Evolutionary conservation across 2,113 vertebrate genomes (phyloP).

Genomic region (Colaptes auratus): DNA sequence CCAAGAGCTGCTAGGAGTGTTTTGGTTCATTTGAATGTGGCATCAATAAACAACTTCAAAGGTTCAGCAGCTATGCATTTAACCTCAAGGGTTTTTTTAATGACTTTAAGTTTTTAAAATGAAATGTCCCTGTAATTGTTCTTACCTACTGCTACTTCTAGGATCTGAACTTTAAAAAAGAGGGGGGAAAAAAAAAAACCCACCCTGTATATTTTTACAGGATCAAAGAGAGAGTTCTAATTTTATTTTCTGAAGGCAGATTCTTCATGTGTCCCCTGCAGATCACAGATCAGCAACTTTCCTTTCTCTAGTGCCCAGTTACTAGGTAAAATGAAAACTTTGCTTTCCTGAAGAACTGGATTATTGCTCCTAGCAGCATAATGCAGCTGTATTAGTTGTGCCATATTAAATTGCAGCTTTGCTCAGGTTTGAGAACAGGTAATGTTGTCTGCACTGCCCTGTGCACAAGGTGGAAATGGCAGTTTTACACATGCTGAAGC

Average conservation of each 20-base stretch:
- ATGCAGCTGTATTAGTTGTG: background rate
- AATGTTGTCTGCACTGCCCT: background rate
- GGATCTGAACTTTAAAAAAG: background rate
- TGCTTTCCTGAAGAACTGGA: background rate
- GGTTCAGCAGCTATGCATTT: background rate
- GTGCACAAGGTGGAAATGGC: background rate
- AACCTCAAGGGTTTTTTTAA: background rate
- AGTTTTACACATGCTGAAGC: background rate
- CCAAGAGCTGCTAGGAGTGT: background rate
- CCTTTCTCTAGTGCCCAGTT: background rate
- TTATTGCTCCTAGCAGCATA: background rate
- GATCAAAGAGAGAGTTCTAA: background rate
- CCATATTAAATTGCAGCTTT: background rate
- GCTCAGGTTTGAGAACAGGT: background rate
- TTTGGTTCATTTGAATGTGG: background rate
- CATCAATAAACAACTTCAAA: background rate
- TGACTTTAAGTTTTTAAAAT: background rate
- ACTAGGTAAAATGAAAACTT: constrained; percentile 1
- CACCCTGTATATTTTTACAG: background rate
- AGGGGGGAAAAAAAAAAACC: background rate
- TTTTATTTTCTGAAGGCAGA: background rate
- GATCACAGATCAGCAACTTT: background rate
- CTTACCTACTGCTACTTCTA: background rate
- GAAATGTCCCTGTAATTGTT: background rate
- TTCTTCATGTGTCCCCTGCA: background rate